Evolutionary conservation across 2,797 vertebrate genomes (phyloP), one percentile per base, ranked within the genome.

Genomic region (Leucoraja ocellata): DNA sequence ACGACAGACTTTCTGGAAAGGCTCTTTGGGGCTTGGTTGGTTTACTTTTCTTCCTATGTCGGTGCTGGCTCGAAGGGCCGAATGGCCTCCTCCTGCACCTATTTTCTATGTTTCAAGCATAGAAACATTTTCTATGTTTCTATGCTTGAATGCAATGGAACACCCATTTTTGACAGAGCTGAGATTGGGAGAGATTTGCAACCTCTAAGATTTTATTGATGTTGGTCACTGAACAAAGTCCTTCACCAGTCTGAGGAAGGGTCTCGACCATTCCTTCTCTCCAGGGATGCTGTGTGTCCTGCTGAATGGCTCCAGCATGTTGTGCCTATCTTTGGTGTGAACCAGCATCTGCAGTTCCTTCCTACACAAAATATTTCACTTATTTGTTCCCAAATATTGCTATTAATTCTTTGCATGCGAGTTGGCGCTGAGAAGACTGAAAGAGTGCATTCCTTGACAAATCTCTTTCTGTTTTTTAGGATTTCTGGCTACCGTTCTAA

Each of bases 401-500:
- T 13, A 16, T 78, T 78, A 36, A 32, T 78, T 78, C n/a, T 36
- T 78, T 78, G 77, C 32, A 78, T 78, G 32, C 2, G 32, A 74
- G 32, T 1, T 65, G 5, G 84, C 18, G 61, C 28, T 18, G 28
- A 32, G 65, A 88, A 16, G 1, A 21, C n/a, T 65, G 61, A 28
- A 18, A 1, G 16, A 14, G 32, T 88, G 68, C 16, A 68, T 68
- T 68, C 6, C 65, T 32, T 68, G 8, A 68, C 36, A 36, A 68
- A 88, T 65, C 65, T 68, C 7, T 61, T 13, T 32, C 14, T 88
- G 84, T 68, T 88, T 88, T 88, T 88, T 63, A 88, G 84, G 63
- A 32, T 65, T 88, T 68, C 32, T 36, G 63, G 68, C 65, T 16
- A 88, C n/a, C 63, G 68, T 68, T 88, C 61, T 63, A 36, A 36